These are phyloP conservation scores for Telenomus remus DNA, from an alignment of 1,140 invertebrate genomes.

Conservation along the genomic window DNA sequence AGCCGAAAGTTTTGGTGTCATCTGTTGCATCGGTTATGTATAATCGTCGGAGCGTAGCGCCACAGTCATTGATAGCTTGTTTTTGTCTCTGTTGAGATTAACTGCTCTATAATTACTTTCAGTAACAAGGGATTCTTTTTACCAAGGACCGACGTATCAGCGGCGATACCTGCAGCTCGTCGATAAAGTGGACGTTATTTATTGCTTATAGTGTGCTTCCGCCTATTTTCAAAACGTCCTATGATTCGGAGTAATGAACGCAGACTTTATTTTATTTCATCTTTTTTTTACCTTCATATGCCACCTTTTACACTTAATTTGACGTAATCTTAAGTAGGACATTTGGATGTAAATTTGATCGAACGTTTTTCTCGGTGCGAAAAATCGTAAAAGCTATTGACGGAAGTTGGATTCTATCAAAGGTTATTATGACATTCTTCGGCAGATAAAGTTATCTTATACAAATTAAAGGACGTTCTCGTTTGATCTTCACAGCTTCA, in stretches of 20 bases:
- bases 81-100: constrained; percentile 58
- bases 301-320: background rate
- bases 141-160: constrained; percentile 8
- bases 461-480: constrained; percentile 4
- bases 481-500: constrained; percentile 8
- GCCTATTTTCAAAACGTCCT: constrained; percentile 12
- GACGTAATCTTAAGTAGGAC: constrained; percentile 33
- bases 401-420: background rate
- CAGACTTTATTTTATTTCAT: constrained; percentile 24
- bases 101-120: constrained; percentile 63
- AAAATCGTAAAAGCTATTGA: constrained; percentile 20
- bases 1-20: constrained; percentile 67
- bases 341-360: constrained; percentile 37
- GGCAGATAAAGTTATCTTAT: constrained; percentile 2
- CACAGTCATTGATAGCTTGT: constrained; percentile 56
- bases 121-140: constrained; percentile 44
- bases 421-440: too few relatives aligned
- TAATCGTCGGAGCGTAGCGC: constrained; percentile 59
- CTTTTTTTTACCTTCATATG: background rate
- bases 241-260: constrained; percentile 39
- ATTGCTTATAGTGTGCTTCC: constrained; percentile 29
- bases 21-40: constrained; percentile 73
- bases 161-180: constrained; percentile 34
- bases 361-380: constrained; percentile 4
- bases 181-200: constrained; percentile 53